These are phyloP conservation scores for Gryon sp. DNA, from an alignment of 1,140 invertebrate species.

Conservation along the genomic window DNA sequence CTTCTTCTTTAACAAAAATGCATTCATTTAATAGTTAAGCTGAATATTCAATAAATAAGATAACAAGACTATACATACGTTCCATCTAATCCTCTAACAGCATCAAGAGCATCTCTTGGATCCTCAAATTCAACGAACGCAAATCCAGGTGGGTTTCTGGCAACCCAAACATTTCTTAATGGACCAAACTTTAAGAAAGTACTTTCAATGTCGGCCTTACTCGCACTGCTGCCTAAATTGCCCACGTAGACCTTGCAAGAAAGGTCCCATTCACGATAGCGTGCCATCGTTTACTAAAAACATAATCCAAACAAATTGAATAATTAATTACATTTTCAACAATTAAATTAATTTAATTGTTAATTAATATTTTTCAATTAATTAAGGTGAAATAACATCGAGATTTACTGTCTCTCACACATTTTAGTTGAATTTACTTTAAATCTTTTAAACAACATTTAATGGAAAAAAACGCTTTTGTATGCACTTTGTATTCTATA, in stretches of 20 bases:
- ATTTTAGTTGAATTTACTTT: no score
- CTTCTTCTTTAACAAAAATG: no score
- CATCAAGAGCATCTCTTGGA: constrained; percentile 97
- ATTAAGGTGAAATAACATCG: no score
- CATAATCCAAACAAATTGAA: neutral
- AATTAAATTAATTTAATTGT: neutral
- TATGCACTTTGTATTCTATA: no score
- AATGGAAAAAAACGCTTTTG: no score
- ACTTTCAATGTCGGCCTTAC: constrained; percentile 94
- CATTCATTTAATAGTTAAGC: no score
- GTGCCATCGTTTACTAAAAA: constrained; percentile 77
- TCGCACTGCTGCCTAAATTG: constrained; percentile 94
- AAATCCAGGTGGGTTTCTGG: constrained; percentile 95
- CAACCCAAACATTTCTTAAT: constrained; percentile 98
- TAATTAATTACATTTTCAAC: neutral
- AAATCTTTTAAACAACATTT: no score
- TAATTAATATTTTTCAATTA: no score
- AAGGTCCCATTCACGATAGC: constrained; percentile 94
- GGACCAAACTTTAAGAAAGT: constrained; percentile 97
- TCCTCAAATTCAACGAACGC: constrained; percentile 99
- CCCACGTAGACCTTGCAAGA: constrained; percentile 99
- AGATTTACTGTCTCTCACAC: no score
- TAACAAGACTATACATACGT: constrained; percentile 83
- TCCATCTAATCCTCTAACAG: constrained; percentile 96
- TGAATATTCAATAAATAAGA: no score